A percentile compares a stretch with the other conserved stretches of the same genome.
Evolutionary conservation across 2,888 invertebrate genomes (phyloP).

Genomic region (Euzetes globulus): DNA sequence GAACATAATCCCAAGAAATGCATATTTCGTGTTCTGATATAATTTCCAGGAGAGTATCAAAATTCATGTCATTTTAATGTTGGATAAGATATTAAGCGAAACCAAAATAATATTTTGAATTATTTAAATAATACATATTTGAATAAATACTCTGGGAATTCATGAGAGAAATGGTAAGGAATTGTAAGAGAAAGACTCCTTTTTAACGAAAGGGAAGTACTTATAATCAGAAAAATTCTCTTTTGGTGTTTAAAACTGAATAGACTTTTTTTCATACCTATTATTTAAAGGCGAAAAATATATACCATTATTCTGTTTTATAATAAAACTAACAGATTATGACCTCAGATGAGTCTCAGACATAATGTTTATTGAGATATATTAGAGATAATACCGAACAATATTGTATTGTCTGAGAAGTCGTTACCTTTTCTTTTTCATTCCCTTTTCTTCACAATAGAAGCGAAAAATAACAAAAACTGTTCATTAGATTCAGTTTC

Average conservation of each 20-base stretch:
- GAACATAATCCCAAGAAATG: not conserved
- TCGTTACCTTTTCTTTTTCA: not conserved
- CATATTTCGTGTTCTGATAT: not conserved
- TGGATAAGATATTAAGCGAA: not conserved
- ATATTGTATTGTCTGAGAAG: not conserved
- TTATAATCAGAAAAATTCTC: not conserved
- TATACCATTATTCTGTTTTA: not conserved
- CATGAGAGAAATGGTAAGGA: too few relatives aligned
- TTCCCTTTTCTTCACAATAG: not conserved
- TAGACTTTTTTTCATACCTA: not conserved
- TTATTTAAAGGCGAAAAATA: not conserved
- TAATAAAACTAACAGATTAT: constrained; percentile 15
- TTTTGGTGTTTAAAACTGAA: not conserved
- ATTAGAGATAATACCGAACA: not conserved
- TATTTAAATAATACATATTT: not conserved
- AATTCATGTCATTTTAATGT: not conserved
- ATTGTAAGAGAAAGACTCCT: too few relatives aligned
- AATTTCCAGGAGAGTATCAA: not conserved
- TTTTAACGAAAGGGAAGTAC: not conserved
- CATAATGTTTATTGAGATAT: constrained; percentile 3
- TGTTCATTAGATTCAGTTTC: constrained; percentile 11
- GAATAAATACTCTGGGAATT: constrained; percentile 7
- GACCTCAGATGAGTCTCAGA: not conserved
- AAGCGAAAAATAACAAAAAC: not conserved
- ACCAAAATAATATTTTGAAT: not conserved